Percentiles rank a stretch among this genome's conserved stretches.
These are phyloP conservation scores for Rotaria sp. DNA, from an alignment of 2,888 invertebrate genomes.

Conservation along the genomic window DNA sequence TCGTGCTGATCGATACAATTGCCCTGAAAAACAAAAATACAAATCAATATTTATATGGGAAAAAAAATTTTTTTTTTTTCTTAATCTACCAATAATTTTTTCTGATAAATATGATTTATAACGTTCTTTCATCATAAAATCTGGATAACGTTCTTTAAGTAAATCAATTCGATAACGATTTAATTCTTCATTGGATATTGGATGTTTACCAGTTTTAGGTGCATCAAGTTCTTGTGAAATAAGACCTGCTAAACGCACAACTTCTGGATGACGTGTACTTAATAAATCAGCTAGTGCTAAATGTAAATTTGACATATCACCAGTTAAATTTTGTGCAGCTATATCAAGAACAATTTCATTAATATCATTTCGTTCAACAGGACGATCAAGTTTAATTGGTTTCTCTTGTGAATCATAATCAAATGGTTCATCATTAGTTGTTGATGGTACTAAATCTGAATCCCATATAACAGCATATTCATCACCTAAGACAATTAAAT, in stretches of 20 bases:
- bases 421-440: neutral
- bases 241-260: neutral
- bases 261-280: neutral
- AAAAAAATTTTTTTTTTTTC: neutral
- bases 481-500: neutral
- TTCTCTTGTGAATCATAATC: slow-evolving; percentile 6
- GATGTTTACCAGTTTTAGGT: slow-evolving; percentile 10
- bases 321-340: neutral
- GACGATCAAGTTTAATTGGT: neutral
- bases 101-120: neutral
- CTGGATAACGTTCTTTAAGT: neutral
- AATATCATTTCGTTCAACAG: neutral
- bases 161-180: neutral
- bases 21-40: neutral
- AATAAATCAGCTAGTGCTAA: neutral
- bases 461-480: slow-evolving; percentile 19
- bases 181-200: neutral
- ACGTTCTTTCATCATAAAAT: slow-evolving; percentile 30
- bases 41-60: too few relatives aligned
- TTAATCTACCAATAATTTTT: neutral
- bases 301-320: neutral
- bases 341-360: slow-evolving; percentile 8
- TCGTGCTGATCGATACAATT: neutral
- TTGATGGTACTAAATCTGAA: neutral
- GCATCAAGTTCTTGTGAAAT: slow-evolving; percentile 25